These are phyloP conservation scores for Pyrochroa serraticornis DNA, from an alignment of 2,888 invertebrate species.

Conservation along the genomic window DNA sequence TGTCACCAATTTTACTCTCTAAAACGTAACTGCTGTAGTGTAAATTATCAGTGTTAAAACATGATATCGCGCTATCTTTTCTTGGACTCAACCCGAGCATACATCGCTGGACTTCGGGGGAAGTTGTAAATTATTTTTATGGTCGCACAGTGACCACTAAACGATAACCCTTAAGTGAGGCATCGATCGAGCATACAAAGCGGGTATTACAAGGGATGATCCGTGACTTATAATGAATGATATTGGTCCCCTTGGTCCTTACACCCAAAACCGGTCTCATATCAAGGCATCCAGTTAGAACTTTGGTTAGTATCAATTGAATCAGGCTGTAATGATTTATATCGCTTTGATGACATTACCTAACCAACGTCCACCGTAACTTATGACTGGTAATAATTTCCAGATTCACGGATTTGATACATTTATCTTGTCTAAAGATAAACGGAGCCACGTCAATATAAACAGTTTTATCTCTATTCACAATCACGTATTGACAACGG, in stretches of 20 bases:
- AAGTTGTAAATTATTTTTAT: conserved; percentile 14
- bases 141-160: conserved; percentile 7
- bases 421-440: conserved; percentile 13
- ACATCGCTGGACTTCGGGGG: no score
- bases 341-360: conserved; percentile 1
- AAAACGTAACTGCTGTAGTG: no score
- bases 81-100: not conserved
- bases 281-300: conserved; percentile 4
- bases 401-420: conserved; percentile 1
- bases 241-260: conserved; percentile 1
- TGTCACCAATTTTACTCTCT: no score
- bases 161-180: conserved; percentile 12
- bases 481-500: conserved; percentile 9
- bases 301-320: conserved; percentile 14
- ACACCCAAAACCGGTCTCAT: conserved; percentile 3
- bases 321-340: conserved; percentile 16
- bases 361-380: conserved; percentile 8
- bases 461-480: conserved; percentile 3
- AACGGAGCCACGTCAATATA: not conserved
- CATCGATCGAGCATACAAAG: conserved; percentile 13
- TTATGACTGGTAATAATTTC: conserved; percentile 18
- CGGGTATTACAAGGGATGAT: conserved; percentile 1
- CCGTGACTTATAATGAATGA: conserved; percentile 3
- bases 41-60: no score
- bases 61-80: conserved; percentile 2